Evolutionary conservation across 2,113 vertebrate species (phyloP).

Genomic region (Rattus norvegicus): GRCr8 NC_086020.1:174298001-174298500

Average conservation of each 20-base stretch:
- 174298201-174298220: conserved; percentile 88
- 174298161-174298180: conserved; percentile 84
- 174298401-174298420: conserved; percentile 82
- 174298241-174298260: conserved; percentile 85
- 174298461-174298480: conserved; percentile 17
- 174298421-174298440: conserved; percentile 87
- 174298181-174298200: conserved; percentile 87
- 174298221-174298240: conserved; percentile 87
- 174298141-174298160: conserved; percentile 79
- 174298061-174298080: conserved; percentile 55
- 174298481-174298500: conserved; percentile 52
- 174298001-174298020: neutral
- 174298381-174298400: conserved; percentile 88
- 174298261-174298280: conserved; percentile 86
- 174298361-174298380: conserved; percentile 80
- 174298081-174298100: conserved; percentile 56
- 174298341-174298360: conserved; percentile 84
- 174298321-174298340: conserved; percentile 92
- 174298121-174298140: conserved; percentile 79
- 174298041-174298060: conserved; percentile 37
- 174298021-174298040: conserved; percentile 47
- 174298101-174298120: conserved; percentile 71
- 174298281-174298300: conserved; percentile 98
- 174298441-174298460: conserved; percentile 31
- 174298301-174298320: conserved; percentile 99